A percentile compares a stretch with the other conserved stretches of the same genome.
phyloP scores from a whole-genome alignment of 1,140 invertebrate species.

The Eriocheir sinensis region DNA sequence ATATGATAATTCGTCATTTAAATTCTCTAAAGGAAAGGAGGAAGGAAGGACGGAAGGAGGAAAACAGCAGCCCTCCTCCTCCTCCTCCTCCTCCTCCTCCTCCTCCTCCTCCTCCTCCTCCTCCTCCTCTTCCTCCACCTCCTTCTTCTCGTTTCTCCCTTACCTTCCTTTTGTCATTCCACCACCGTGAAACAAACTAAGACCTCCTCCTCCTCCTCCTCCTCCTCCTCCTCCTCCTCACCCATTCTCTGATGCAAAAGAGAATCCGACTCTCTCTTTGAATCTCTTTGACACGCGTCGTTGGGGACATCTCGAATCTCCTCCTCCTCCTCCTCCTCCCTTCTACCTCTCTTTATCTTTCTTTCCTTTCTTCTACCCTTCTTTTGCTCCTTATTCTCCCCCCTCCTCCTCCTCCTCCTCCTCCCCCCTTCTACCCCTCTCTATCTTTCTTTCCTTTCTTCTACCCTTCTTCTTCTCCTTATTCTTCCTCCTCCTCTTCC shows the following conservation, averaged over 20 bases:
- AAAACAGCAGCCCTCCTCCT: not conserved
- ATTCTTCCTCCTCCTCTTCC: not conserved
- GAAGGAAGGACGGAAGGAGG: not conserved
- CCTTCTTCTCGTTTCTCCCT: not conserved
- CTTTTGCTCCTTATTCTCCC: not conserved
- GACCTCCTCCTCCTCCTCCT: not conserved
- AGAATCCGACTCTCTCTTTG: conserved; percentile 58
- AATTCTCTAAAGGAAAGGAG: not conserved
- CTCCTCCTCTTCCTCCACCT: conserved; percentile 33
- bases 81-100: not conserved
- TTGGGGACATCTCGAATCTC: conserved; percentile 64
- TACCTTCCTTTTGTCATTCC: not conserved
- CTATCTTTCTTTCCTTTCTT: not conserved
- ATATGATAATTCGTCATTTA: conserved; percentile 50
- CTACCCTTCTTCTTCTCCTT: not conserved
- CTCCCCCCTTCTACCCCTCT: not conserved
- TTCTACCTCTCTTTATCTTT: not conserved
- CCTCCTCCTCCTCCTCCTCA: not conserved
- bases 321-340: too few relatives aligned
- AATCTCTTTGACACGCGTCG: conserved; percentile 65
- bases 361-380: not conserved
- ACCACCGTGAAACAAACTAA: too few relatives aligned
- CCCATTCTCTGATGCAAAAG: conserved; percentile 56
- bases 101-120: not conserved
- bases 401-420: not conserved